Evolutionary conservation across 2,797 vertebrate species (phyloP), one percentile per base, ranked within the genome.

Genomic region (Adrianichthys oophorus): DNA sequence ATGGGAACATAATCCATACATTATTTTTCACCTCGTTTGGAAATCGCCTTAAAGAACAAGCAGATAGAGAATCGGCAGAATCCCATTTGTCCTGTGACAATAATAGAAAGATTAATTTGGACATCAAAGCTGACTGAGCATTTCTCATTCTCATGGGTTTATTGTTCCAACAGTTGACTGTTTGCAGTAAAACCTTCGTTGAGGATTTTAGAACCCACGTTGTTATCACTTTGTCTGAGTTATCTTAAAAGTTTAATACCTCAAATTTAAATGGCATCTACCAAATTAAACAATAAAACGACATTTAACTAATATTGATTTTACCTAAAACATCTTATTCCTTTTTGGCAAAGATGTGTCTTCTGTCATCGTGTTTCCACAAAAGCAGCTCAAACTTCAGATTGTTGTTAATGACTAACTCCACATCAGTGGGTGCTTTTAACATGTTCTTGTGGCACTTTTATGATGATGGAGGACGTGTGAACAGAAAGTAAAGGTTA

Each of bases 1-100:
- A 66, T 41, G 71, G 69, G 66, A 78, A 79, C 62, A 74, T 86
- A 86, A 87, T 86, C 85, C 80, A 56, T 42, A 74, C 70, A 29
- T 70, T 78, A 68, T 72, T 77, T 78, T 62, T 68, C 47, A 62
- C 58, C 18, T 40, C 14, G 14, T 16, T 46, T 52, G 40, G 49
- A 77, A 80, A 79, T 70, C 75, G 60, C 59, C 65, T 78, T 72
- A 80, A 59, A 72, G 53, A 72, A 52, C 61, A 42, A 41, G 14
- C n/a, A 16, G 57, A 56, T 6, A 1, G 48, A 17, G 49, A 64
- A 67, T 69, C 49, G 43, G 49, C 54, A 44, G 51, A 73, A 68
- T 80, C 69, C 60, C 15, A 4, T 79, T 78, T 56, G 71, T 65
- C 51, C 48, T n/a, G 18, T 24, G 55, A 80, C 65, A 77, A 83